Conservation (phyloP, 2,797 vertebrate species). For the Gobionotothen gibberifrons region DNA sequence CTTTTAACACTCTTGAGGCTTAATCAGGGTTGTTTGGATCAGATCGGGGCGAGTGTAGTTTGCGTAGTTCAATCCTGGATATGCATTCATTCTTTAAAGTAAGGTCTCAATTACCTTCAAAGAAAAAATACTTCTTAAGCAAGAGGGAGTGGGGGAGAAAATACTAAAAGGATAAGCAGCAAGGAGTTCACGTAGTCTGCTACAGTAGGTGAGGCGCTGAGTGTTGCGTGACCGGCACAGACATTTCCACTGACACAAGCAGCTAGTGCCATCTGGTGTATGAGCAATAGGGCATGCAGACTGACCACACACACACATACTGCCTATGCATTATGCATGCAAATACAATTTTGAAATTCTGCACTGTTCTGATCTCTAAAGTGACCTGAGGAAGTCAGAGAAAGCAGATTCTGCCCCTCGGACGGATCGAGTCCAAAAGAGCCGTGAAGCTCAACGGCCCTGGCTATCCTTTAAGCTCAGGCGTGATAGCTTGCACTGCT, state of each 20-base stretch:
- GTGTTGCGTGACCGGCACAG: slow-evolving; percentile 59
- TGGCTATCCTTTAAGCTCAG: slow-evolving; percentile 45
- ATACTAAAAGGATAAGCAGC: slow-evolving; percentile 2
- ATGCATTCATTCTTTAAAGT: background rate
- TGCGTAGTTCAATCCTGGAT: slow-evolving; percentile 8
- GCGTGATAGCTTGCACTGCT: slow-evolving; percentile 67
- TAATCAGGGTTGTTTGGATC: slow-evolving; percentile 26
- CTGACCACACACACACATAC: slow-evolving; percentile 30
- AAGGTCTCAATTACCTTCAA: background rate
- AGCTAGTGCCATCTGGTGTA: slow-evolving; percentile 73
- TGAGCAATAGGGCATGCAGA: slow-evolving; percentile 49
- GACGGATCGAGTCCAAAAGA: slow-evolving; percentile 18
- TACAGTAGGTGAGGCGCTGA: slow-evolving; percentile 17
- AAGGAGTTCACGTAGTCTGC: slow-evolving; percentile 3
- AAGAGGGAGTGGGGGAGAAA: background rate
- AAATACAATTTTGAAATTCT: slow-evolving; percentile 25
- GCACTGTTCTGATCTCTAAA: slow-evolving; percentile 27
- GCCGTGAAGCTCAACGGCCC: slow-evolving; percentile 23
- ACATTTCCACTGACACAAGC: slow-evolving; percentile 61
- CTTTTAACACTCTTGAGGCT: slow-evolving; percentile 31
- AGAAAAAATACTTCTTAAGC: background rate
- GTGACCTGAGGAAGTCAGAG: slow-evolving; percentile 18
- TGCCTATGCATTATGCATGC: slow-evolving; percentile 22
- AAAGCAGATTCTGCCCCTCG: slow-evolving; percentile 1
- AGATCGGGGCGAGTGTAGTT: slow-evolving; percentile 7